phyloP scores from a whole-genome alignment of 2,797 vertebrate genomes.

The Bradypodion pumilum region DNA sequence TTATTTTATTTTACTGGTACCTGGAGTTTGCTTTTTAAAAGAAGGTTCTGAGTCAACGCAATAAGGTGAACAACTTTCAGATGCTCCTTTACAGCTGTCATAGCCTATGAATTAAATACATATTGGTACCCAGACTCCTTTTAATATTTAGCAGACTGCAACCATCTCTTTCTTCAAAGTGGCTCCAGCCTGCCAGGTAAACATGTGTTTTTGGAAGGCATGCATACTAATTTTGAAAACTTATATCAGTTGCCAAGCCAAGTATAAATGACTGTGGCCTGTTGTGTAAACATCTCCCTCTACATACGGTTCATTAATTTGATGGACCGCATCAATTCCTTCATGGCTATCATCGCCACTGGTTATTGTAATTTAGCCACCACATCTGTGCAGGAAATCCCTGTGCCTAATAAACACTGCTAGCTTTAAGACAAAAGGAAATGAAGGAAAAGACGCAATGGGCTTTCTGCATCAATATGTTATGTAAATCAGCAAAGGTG shows the following conservation, averaged over 20 bases:
- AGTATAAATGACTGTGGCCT: background rate
- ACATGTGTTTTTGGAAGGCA: constrained; percentile 52
- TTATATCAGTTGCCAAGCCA: constrained; percentile 22
- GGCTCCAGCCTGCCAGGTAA: constrained; percentile 50
- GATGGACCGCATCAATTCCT: background rate
- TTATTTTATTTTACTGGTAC: background rate
- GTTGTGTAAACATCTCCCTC: background rate
- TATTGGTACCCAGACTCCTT: constrained; percentile 58
- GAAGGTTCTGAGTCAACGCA: constrained; percentile 30
- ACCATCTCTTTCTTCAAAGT: constrained; percentile 43
- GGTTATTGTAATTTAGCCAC: constrained; percentile 4
- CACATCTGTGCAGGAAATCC: background rate
- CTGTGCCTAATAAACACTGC: background rate
- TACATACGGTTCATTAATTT: constrained; percentile 18
- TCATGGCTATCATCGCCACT: background rate
- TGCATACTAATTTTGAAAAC: constrained; percentile 49
- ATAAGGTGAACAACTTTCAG: constrained; percentile 6
- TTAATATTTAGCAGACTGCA: constrained; percentile 57
- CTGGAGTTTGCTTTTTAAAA: constrained; percentile 27
- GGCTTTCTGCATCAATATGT: background rate
- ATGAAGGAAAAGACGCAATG: background rate
- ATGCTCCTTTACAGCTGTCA: constrained; percentile 31
- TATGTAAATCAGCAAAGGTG: background rate
- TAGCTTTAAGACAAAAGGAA: background rate
- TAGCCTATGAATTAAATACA: constrained; percentile 51